Base-by-base conservation (phyloP, 1,140 invertebrate genomes). In the Drosophila triauraria region DNA sequence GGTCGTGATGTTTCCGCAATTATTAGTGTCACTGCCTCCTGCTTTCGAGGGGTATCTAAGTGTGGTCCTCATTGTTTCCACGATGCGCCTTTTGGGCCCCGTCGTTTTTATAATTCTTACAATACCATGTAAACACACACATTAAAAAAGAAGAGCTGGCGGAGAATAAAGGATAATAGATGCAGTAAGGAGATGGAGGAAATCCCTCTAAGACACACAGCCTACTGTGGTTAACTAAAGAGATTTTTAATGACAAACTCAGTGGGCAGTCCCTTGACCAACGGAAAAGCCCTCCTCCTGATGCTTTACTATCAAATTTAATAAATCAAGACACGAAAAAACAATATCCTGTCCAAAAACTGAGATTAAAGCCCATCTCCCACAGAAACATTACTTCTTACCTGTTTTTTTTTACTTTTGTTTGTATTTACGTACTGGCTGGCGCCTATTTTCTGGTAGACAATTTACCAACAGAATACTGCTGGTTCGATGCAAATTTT, bases 1-100 rank as follows among this genome's bases (percentile, higher is more conserved):
- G 72, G 74, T 78, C 76, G 76, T 88, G 83, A 60, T 86, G 83
- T 86, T 86, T 86, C 83, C 83, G 83, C 83, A 88, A 88, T 86
- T 86, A 88, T 86, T 82, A 88, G 71, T 78, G 75, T 60, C 75
- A 69, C 48, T 79, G 79, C 63, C 67, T 68, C 48, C 62, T 63
- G 64, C 78, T 88, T 85, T 88, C 82, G 78, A 81, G 80, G 61
- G 68, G 67, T 79, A 68, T 74, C 67, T 72, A 75, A 78, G 74
- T 78, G 75, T 68, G 84, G 80, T 88, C 60, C 71, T 77, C 86
- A 77, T 86, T 83, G 80, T 86, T 88, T 82, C 80, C 75, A 75
- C 80, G 72, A 82, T 82, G 82, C 79, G 78, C 79, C 82, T 85
- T 86, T 85, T 85, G 82, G 84, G 82, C 77, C 69, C 82, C 61